phyloP scores from a whole-genome alignment of 2,888 invertebrate species.

The Campoletis raptor region DNA sequence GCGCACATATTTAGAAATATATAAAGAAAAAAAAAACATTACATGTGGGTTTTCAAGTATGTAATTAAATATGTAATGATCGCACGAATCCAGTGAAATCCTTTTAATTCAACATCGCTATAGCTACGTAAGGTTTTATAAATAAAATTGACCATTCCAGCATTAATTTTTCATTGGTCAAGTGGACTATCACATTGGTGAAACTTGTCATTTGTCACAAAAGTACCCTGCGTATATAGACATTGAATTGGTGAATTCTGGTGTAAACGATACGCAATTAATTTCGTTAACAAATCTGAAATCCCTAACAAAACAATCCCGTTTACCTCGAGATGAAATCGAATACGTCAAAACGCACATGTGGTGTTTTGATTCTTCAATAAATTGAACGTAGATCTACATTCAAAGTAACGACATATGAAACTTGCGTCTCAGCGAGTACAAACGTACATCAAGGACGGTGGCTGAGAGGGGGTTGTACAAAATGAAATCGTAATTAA shows the following conservation, averaged over 20 bases:
- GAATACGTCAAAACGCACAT: not conserved
- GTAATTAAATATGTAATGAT: not conserved
- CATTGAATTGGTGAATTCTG: too few relatives aligned
- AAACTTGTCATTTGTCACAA: not conserved
- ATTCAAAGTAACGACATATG: not conserved
- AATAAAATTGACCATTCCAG: not conserved
- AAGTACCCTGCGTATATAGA: too few relatives aligned
- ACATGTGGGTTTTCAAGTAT: not conserved
- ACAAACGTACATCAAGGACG: slow-evolving; percentile 16
- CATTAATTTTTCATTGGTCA: not conserved
- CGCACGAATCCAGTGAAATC: not conserved
- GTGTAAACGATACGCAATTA: not conserved
- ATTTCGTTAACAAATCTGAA: not conserved
- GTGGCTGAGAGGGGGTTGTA: slow-evolving; percentile 6
- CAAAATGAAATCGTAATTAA: slow-evolving; percentile 83
- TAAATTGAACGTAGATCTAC: not conserved
- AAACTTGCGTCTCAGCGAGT: slow-evolving; percentile 13
- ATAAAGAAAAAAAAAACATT: too few relatives aligned
- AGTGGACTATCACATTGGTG: not conserved
- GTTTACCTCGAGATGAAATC: not conserved
- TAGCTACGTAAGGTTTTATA: not conserved
- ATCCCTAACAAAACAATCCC: not conserved
- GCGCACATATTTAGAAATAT: not conserved
- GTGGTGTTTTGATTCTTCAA: not conserved
- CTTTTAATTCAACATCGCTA: not conserved